Evolutionary conservation across 2,888 invertebrate species (phyloP).

Genomic region (Lutraria lutraria): DNA sequence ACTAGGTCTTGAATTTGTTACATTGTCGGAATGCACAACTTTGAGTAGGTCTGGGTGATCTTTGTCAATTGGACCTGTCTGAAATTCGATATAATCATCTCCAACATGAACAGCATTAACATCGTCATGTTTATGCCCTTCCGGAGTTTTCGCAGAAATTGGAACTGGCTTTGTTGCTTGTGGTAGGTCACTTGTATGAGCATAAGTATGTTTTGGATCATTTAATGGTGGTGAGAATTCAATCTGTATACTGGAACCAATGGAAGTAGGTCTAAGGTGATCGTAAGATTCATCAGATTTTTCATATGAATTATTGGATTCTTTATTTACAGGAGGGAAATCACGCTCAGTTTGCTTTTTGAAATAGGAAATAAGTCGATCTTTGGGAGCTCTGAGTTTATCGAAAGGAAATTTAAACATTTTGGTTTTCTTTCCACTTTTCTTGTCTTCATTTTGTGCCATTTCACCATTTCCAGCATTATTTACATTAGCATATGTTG

Average conservation of each 20-base stretch:
- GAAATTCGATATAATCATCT: conserved; percentile 59
- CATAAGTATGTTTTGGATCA: conserved; percentile 36
- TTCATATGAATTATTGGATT: conserved; percentile 24
- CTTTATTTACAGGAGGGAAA: neutral
- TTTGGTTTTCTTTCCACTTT: conserved; percentile 16
- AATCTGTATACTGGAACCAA: conserved; percentile 17
- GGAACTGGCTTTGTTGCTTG: neutral
- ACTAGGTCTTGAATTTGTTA: conserved; percentile 2
- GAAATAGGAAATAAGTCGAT: conserved; percentile 48
- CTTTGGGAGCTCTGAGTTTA: conserved; percentile 30
- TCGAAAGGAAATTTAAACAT: conserved; percentile 9
- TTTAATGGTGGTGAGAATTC: conserved; percentile 29
- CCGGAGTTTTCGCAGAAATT: neutral
- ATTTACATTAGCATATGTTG: neutral
- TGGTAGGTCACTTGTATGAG: conserved; percentile 40
- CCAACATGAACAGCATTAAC: conserved; percentile 55
- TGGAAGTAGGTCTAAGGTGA: conserved; percentile 39
- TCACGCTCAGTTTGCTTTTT: conserved; percentile 40
- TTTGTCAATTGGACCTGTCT: conserved; percentile 39
- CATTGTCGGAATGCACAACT: neutral
- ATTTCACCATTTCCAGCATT: neutral
- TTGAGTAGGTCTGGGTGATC: conserved; percentile 48
- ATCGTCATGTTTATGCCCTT: neutral
- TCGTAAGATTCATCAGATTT: conserved; percentile 45
- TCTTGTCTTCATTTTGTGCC: neutral